Evolutionary conservation across 2,888 invertebrate species (phyloP).

Genomic region (Synergus umbraculus): DNA sequence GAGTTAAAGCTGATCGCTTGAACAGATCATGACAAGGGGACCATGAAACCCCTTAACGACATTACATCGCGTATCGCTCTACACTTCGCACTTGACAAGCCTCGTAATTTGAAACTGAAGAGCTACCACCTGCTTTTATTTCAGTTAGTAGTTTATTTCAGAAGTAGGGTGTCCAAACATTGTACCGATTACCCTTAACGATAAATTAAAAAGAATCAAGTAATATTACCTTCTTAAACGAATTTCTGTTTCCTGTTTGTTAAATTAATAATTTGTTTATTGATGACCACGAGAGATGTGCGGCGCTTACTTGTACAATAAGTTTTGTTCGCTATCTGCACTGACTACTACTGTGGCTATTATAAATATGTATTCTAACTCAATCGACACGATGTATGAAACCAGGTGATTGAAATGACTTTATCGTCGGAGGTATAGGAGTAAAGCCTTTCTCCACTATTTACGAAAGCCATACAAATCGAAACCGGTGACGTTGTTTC

Average conservation of each 20-base stretch:
- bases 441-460: background rate
- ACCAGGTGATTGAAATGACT: background rate
- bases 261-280: background rate
- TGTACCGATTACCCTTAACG: background rate
- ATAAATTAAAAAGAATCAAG: background rate
- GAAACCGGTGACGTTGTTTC: background rate
- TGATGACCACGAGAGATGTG: background rate
- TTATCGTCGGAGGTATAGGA: background rate
- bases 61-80: slow-evolving; percentile 8
- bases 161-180: too few relatives aligned
- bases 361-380: background rate
- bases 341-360: background rate
- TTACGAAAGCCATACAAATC: background rate
- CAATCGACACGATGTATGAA: background rate
- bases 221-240: background rate
- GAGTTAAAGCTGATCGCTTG: slow-evolving; percentile 1
- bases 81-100: slow-evolving; percentile 4
- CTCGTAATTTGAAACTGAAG: slow-evolving; percentile 7
- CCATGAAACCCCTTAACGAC: slow-evolving; percentile 5
- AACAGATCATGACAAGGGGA: background rate
- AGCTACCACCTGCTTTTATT: background rate
- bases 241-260: background rate
- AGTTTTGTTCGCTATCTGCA: background rate
- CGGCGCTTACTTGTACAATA: background rate
- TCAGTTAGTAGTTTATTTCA: too few relatives aligned